Percentiles rank a stretch among this genome's conserved stretches.
Evolutionary conservation across 2,113 vertebrate genomes (phyloP).

Genomic region (Excalfactoria chinensis): DNA sequence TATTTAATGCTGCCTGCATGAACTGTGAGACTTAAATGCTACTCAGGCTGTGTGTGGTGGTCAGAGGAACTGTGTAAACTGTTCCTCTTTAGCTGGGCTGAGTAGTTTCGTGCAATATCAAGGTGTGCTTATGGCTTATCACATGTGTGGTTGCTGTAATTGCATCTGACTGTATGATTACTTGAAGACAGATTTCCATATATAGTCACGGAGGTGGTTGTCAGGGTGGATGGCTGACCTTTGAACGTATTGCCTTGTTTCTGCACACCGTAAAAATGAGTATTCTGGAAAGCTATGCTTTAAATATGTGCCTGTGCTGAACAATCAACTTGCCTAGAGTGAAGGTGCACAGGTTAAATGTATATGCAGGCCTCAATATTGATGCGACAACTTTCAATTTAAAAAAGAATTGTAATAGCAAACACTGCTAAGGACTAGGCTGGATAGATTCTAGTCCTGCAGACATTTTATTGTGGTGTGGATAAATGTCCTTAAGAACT

Average conservation of each 20-base stretch:
- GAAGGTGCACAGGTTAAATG: not conserved
- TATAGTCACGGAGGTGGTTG: not conserved
- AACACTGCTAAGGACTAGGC: not conserved
- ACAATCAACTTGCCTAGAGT: not conserved
- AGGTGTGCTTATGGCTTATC: not conserved
- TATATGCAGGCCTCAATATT: not conserved
- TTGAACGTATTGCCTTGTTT: not conserved
- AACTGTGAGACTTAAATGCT: rapidly evolving
- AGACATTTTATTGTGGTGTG: not conserved
- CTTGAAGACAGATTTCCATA: not conserved
- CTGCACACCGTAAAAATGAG: not conserved
- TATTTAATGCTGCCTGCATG: not conserved
- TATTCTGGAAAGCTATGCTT: not conserved
- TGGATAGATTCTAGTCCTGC: not conserved
- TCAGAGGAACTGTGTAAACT: not conserved
- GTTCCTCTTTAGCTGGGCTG: not conserved
- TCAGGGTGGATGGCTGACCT: slow-evolving; percentile 12
- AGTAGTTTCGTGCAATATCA: not conserved
- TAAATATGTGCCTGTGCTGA: not conserved
- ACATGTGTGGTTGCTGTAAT: not conserved
- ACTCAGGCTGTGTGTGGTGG: rapidly evolving
- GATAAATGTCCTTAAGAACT: not conserved
- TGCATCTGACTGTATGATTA: not conserved
- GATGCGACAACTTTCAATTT: not conserved
- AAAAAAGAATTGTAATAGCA: not conserved